phyloP scores from a whole-genome alignment of 2,113 vertebrate genomes.

The Gymnarchus niloticus region DNA sequence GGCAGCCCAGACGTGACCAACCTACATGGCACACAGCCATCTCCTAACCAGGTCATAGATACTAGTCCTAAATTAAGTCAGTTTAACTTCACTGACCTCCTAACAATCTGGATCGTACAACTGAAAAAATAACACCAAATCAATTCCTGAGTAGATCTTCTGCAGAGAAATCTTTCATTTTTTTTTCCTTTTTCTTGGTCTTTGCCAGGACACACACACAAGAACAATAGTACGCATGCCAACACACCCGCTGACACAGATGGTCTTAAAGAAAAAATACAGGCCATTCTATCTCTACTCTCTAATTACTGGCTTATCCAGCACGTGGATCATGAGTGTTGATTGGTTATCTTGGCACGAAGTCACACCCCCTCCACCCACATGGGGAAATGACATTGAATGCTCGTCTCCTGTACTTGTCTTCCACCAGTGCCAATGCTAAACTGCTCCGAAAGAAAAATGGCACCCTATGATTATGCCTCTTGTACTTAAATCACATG shows the following conservation, averaged over 20 bases:
- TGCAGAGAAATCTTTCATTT: not conserved
- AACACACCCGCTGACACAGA: conserved; percentile 3
- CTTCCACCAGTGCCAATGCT: not conserved
- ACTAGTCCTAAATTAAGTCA: not conserved
- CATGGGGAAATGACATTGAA: not conserved
- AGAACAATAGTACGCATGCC: not conserved
- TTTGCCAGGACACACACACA: not conserved
- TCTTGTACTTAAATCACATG: not conserved
- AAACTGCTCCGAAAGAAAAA: not conserved
- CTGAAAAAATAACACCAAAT: not conserved
- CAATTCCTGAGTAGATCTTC: not conserved
- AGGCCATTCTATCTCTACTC: not conserved
- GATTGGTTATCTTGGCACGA: not conserved
- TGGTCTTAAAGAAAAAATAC: not conserved
- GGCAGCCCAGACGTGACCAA: not conserved
- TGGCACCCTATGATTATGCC: not conserved
- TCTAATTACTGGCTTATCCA: conserved; percentile 12
- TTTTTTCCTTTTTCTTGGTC: not conserved
- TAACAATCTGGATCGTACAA: not conserved
- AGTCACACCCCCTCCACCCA: not conserved
- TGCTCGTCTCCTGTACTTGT: not conserved
- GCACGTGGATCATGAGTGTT: not conserved
- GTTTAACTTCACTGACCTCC: not conserved
- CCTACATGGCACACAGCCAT: not conserved
- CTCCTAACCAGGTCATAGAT: not conserved